Evolutionary conservation across 1,140 invertebrate genomes (phyloP).

Genomic region (Drosophila sturtevanti): DNA sequence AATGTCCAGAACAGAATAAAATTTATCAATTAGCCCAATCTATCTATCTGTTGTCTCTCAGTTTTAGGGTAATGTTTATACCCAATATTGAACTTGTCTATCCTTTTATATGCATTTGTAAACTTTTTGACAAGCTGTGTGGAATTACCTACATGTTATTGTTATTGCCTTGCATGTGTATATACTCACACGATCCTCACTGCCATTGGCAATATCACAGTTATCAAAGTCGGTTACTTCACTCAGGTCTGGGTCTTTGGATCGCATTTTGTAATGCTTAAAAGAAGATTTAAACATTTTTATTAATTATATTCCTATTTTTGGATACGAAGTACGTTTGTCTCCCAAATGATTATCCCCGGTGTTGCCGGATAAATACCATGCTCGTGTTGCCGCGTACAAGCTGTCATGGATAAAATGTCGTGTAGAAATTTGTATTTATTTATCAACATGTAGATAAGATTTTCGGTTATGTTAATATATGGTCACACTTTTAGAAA

Average conservation of each 20-base stretch:
- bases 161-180: slow-evolving; percentile 27
- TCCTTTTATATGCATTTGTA: too few relatives aligned
- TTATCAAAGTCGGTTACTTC: slow-evolving; percentile 84
- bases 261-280: slow-evolving; percentile 86
- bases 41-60: not conserved
- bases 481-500: too few relatives aligned
- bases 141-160: not conserved
- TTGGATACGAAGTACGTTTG: not conserved
- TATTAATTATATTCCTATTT: too few relatives aligned
- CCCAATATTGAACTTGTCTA: too few relatives aligned
- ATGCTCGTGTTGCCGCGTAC: not conserved
- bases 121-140: not conserved
- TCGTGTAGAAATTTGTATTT: too few relatives aligned
- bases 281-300: slow-evolving; percentile 84
- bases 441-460: too few relatives aligned
- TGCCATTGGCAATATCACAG: slow-evolving; percentile 23
- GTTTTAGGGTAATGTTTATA: not conserved
- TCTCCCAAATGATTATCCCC: not conserved
- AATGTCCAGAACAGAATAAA: not conserved
- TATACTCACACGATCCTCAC: not conserved
- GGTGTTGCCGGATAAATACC: not conserved
- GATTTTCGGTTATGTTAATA: too few relatives aligned
- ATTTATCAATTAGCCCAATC: not conserved
- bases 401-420: not conserved
- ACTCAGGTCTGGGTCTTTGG: slow-evolving; percentile 83